These are phyloP conservation scores for Rhinolophus sinicus DNA, from an alignment of 2,113 vertebrate genomes.

Conservation along the genomic window DNA sequence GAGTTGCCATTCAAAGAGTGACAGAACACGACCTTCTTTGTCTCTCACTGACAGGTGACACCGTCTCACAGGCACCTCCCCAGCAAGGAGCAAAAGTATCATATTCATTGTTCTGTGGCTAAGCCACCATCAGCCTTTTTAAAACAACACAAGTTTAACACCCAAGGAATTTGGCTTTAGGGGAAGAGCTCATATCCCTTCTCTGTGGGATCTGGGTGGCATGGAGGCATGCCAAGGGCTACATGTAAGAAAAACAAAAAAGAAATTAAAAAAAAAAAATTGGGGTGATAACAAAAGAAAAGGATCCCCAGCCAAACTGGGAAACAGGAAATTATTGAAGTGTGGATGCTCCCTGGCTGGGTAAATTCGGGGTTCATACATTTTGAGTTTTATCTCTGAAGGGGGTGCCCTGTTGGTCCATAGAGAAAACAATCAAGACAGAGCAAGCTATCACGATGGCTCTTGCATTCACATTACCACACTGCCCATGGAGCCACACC, in stretches of 20 bases:
- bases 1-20: background rate
- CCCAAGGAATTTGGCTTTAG: background rate
- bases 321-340: background rate
- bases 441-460: background rate
- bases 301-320: background rate
- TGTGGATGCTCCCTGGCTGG: background rate
- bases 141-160: slow-evolving; percentile 22
- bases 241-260: background rate
- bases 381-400: background rate
- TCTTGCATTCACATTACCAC: accelerated
- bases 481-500: background rate
- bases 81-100: background rate
- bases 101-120: background rate
- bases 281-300: background rate
- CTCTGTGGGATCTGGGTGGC: background rate
- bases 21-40: background rate
- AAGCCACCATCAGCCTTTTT: background rate
- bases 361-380: background rate
- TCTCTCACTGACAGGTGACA: background rate
- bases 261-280: background rate
- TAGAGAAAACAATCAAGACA: background rate
- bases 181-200: background rate
- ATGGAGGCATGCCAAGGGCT: background rate
- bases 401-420: background rate
- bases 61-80: background rate